phyloP scores from a whole-genome alignment of 2,888 invertebrate species.

The Eupsilia transversa region DNA sequence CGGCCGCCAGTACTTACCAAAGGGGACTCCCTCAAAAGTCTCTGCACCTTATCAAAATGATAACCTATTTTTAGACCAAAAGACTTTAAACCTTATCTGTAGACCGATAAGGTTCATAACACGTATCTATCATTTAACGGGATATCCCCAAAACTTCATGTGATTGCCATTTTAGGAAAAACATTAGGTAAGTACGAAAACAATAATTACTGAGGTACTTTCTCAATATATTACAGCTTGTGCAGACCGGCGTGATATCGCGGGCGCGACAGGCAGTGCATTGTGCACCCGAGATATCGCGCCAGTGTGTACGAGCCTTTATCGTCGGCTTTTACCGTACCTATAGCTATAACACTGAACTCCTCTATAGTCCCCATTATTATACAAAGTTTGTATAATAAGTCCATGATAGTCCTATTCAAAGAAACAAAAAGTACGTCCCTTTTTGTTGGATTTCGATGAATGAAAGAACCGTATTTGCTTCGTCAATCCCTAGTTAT shows the following conservation, averaged over 20 bases:
- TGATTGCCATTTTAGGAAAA: slow-evolving; percentile 2
- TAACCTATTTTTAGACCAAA: not conserved
- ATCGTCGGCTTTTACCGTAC: no score
- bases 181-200: not conserved
- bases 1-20: not conserved
- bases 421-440: not conserved
- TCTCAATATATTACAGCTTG: not conserved
- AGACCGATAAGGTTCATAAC: not conserved
- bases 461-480: not conserved
- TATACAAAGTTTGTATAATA: no score
- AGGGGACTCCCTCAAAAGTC: no score
- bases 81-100: not conserved
- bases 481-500: not conserved
- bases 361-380: no score
- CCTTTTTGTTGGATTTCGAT: not conserved
- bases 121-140: not conserved
- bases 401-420: no score
- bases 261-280: no score
- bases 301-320: no score
- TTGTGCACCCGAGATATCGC: no score
- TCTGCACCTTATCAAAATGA: not conserved
- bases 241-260: no score
- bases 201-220: not conserved
- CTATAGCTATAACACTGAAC: no score
- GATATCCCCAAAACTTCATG: not conserved